Base-by-base conservation (phyloP, 2,888 invertebrate species). In the Leucoma salicis region DNA sequence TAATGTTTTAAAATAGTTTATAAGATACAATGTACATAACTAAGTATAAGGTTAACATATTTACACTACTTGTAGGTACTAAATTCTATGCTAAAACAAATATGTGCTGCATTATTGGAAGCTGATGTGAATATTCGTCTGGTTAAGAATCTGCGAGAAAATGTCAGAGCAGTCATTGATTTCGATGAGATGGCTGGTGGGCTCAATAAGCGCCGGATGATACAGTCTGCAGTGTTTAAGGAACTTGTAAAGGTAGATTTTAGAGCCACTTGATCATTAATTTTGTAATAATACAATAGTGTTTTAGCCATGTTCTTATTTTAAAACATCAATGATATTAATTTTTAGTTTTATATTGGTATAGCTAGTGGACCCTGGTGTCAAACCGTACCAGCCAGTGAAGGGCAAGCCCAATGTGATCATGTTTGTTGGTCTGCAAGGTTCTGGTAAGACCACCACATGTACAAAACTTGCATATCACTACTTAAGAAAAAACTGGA, bases 111-210 rank as follows among this genome's bases (percentile, higher is more conserved):
- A 12, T 91, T 99, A 46, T 90, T 99, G 48, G 99, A 99, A 91
- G 97, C 99, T 63, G 99, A 99, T 92, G 96, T 96, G 31, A 99
- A 99, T 86, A 97, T 99, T 62, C 93, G 95, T 63, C 91, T 99
- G 61, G 99, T 99, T 0, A 99, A 98, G 84, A 95, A 97, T 79
- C 91, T 99, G 29, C 92, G 98, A 56, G 99, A 99, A 88, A 99
- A 99, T 97, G 99, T 99, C 16, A 93, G 97, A 43, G 93, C 96
- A 33, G 97, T 98, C 53, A 99, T 99, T 80, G 98, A 99, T 85
- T 99, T 99, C 84, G 99, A 99, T 74, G 99, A 99, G 80, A 99
- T 99, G 98, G 99, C 99, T 63, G 96, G 96, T 27, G 99, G 99
- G 5, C 94, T 99, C 34, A 99, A 99, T 82, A 99, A 99, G 77